Percentiles rank a stretch among this genome's conserved stretches.
Conservation (phyloP, 2,797 vertebrate genomes). For the Rhadinocentrus ornatus region DNA sequence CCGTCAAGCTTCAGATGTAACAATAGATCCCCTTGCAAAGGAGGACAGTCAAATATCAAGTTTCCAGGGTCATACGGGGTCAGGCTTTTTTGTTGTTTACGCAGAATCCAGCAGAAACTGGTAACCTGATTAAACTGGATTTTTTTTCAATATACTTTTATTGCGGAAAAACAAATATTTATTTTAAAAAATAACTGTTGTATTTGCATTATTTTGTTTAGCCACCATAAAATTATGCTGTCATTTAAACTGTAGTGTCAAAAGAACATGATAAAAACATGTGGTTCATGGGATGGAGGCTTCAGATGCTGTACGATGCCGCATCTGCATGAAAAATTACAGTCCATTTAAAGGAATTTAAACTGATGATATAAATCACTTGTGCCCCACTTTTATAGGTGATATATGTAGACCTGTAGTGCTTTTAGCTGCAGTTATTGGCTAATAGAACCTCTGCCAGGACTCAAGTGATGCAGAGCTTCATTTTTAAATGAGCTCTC, state of each 20-base stretch:
- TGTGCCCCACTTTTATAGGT: background rate
- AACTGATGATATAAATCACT: background rate
- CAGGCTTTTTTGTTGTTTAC: too few species aligned
- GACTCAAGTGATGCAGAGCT: background rate
- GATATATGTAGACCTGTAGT: background rate
- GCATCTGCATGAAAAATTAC: background rate
- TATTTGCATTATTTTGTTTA: conserved; percentile 36
- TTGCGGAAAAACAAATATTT: too few species aligned
- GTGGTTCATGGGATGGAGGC: background rate
- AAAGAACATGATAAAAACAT: conserved; percentile 16
- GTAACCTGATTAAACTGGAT: too few species aligned
- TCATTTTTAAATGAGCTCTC: background rate
- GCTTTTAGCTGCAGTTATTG: background rate
- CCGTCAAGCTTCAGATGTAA: background rate
- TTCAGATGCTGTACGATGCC: background rate
- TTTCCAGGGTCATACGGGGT: too few species aligned
- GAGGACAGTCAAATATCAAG: conserved; percentile 5
- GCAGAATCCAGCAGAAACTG: too few species aligned
- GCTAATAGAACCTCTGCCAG: background rate
- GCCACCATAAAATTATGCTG: conserved; percentile 17
- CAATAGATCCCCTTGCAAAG: background rate
- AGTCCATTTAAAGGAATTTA: background rate
- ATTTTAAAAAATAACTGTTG: too few species aligned
- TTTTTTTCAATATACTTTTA: too few species aligned
- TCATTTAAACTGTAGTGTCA: conserved; percentile 19